Evolutionary conservation across 2,888 invertebrate species (phyloP), one percentile per base, ranked within the genome.

Genomic region (Noctuana brunneofusca): DNA sequence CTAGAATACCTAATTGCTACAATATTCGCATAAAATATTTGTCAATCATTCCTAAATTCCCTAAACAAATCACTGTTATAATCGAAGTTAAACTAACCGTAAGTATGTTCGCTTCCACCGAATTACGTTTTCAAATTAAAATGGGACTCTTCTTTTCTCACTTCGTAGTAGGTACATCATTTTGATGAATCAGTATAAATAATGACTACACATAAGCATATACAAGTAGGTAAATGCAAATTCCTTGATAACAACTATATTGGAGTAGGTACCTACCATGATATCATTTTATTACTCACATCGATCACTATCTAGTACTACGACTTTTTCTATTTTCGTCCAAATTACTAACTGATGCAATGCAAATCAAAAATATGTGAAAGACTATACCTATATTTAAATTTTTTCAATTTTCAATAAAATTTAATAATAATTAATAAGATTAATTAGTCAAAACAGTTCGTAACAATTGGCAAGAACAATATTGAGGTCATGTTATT

Each of bases 111-210:
- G 35, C 35, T n/a, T 35, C 35, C 35, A 35, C 35, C 8, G 12
- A 35, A 12, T 12, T 35, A n/a, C 1, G 35, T n/a, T n/a, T 35
- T 35, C 2, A 1, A 12, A 12, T 12, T 30, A 9, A 30, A 35
- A 46, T 22, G 9, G 11, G 22, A 18, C 46, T 46, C 46, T n/a
- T n/a, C 0, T 22, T 1, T 22, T 22, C 9, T 9, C 4, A 20
- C 20, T 18, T 46, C 3, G 22, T 16, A n/a, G n/a, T n/a, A n/a
- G n/a, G n/a, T n/a, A n/a, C n/a, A 38, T 12, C 3, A 12, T 14
- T 27, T 55, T 43, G 14, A 43, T 55, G 55, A 55, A 43, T 55
- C 55, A 55, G 55, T 43, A 24, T 55, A 22, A 55, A 27, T 32
- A 27, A 54, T 54, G 53, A 54, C 53, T 54, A 22, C 35, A 35